phyloP scores from a whole-genome alignment of 2,797 vertebrate genomes.

The Silurus lanzhouensis region DNA sequence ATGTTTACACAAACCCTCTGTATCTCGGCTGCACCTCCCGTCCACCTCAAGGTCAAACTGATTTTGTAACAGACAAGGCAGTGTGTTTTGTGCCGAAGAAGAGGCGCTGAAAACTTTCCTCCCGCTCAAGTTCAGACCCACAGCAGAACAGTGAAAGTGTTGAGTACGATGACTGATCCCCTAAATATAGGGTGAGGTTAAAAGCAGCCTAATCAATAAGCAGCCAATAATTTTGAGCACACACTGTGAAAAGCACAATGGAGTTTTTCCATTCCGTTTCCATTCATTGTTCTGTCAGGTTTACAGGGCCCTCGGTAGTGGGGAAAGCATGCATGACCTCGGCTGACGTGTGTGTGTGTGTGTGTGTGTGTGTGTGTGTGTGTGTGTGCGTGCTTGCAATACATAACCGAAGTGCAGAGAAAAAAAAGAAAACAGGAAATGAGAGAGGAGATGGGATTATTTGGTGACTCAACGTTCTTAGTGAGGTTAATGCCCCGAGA shows the following conservation, averaged over 20 bases:
- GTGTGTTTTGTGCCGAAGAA: neutral
- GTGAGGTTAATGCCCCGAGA: neutral
- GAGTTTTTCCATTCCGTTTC: neutral
- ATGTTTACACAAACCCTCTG: constrained; percentile 6
- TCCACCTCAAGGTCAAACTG: constrained; percentile 11
- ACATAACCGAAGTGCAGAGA: neutral
- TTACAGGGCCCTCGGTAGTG: neutral
- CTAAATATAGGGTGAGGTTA: neutral
- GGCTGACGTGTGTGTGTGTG: too few species aligned
- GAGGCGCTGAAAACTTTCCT: neutral
- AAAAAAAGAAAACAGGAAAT: constrained; percentile 12
- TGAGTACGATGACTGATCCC: neutral
- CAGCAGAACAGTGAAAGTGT: neutral
- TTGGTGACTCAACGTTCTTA: neutral
- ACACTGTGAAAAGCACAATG: neutral
- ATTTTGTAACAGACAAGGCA: neutral
- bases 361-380: too few species aligned
- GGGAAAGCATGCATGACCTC: neutral
- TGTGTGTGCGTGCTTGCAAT: too few species aligned
- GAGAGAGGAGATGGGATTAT: neutral
- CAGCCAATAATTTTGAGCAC: neutral
- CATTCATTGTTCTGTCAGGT: neutral
- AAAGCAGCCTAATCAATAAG: neutral
- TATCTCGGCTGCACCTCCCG: neutral
- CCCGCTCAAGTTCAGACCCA: neutral